These are phyloP conservation scores for Dallia pectoralis DNA, from an alignment of 2,797 vertebrate genomes.

Conservation along the genomic window DNA sequence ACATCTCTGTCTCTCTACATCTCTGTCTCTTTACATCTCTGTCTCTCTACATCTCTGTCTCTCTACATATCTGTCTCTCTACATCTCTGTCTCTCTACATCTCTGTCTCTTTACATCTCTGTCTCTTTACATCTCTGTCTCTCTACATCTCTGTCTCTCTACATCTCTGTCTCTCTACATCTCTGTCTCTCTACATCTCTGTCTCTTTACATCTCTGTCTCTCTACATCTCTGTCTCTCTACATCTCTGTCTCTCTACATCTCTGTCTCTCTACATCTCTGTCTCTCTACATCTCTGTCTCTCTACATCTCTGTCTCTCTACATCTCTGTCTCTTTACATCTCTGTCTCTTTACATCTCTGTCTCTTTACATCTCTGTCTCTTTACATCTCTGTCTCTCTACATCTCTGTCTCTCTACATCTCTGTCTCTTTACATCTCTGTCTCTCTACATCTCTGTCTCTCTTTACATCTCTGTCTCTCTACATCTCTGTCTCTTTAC, in stretches of 20 bases:
- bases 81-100: neutral
- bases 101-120: no score
- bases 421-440: no score
- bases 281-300: neutral
- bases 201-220: slow-evolving; percentile 16
- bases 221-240: slow-evolving; percentile 26
- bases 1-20: neutral
- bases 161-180: neutral
- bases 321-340: slow-evolving; percentile 3
- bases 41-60: slow-evolving; percentile 24
- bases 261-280: slow-evolving; percentile 16
- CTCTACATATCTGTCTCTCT: neutral
- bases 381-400: slow-evolving; percentile 30
- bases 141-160: slow-evolving; percentile 33
- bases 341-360: slow-evolving; percentile 20
- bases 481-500: neutral
- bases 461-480: neutral
- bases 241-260: slow-evolving; percentile 25
- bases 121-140: slow-evolving; percentile 3
- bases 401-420: slow-evolving; percentile 8
- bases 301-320: slow-evolving; percentile 23
- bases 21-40: slow-evolving; percentile 29
- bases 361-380: neutral
- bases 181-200: slow-evolving; percentile 6
- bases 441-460: neutral